These are phyloP conservation scores for Macquaria ambigua DNA, from an alignment of 2,113 vertebrate species.

Conservation along the genomic window DNA sequence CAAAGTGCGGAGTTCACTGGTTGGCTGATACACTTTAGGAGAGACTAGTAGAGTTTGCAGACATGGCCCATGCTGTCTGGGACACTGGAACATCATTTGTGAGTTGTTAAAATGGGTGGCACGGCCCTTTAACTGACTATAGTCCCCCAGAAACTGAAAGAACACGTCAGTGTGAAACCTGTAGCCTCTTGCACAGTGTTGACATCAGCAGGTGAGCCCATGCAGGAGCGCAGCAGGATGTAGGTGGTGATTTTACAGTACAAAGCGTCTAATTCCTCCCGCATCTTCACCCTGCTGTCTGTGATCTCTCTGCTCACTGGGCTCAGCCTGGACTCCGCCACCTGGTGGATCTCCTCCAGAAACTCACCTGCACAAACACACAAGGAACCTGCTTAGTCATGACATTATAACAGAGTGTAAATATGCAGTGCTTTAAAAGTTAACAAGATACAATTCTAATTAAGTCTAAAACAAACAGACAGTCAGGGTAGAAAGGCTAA, in stretches of 20 bases:
- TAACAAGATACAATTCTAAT: background rate
- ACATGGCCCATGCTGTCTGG: background rate
- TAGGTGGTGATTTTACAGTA: conserved; percentile 88
- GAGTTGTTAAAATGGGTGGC: background rate
- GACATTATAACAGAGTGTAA: background rate
- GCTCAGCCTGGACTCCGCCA: conserved; percentile 84
- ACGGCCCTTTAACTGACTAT: background rate
- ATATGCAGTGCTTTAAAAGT: background rate
- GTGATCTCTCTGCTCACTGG: conserved; percentile 88
- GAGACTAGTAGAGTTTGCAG: background rate
- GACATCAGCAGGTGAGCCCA: conserved; percentile 68
- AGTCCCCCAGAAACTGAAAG: background rate
- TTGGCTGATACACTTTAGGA: background rate
- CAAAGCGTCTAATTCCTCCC: conserved; percentile 84
- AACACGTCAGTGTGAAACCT: conserved; percentile 56
- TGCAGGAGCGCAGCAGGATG: conserved; percentile 85
- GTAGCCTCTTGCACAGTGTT: conserved; percentile 65
- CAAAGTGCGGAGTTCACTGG: background rate
- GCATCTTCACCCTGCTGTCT: conserved; percentile 76
- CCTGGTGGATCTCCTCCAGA: conserved; percentile 84
- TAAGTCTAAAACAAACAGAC: background rate
- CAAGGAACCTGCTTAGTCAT: background rate
- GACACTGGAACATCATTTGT: background rate
- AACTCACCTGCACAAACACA: conserved; percentile 85
- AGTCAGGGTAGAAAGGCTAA: background rate